Evolutionary conservation across 2,888 invertebrate species (phyloP).

Genomic region (Nephrotoma guestfalica): DNA sequence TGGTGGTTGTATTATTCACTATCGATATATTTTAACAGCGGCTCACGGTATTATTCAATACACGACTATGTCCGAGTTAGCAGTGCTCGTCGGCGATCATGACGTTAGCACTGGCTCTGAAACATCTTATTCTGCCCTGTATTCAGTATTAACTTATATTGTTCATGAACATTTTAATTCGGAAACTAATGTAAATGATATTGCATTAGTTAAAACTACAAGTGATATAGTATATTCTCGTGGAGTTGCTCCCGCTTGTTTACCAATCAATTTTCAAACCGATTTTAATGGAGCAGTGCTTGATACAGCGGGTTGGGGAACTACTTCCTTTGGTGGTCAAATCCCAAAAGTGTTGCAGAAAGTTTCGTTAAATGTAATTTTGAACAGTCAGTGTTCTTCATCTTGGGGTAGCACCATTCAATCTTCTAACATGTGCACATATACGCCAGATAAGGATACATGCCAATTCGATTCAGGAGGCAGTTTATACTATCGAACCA

Average conservation of each 20-base stretch:
- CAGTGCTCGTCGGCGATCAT: slow-evolving; percentile 37
- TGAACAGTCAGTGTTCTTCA: slow-evolving; percentile 29
- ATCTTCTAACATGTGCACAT: slow-evolving; percentile 34
- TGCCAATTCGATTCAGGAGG: slow-evolving; percentile 38
- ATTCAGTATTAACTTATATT: slow-evolving; percentile 24
- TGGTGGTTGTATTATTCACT: slow-evolving; percentile 32
- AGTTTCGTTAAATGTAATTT: slow-evolving; percentile 35
- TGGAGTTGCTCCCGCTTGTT: slow-evolving; percentile 43
- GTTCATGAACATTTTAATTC: slow-evolving; percentile 31
- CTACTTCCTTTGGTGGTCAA: slow-evolving; percentile 36
- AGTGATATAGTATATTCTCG: slow-evolving; percentile 32
- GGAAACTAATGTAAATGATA: slow-evolving; percentile 32
- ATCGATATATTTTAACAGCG: slow-evolving; percentile 35
- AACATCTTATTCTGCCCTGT: slow-evolving; percentile 26
- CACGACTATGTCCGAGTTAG: slow-evolving; percentile 16
- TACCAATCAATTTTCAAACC: slow-evolving; percentile 28
- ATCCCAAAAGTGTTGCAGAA: slow-evolving; percentile 35
- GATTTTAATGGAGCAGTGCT: slow-evolving; percentile 11
- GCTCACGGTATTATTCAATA: slow-evolving; percentile 33
- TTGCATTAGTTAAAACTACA: slow-evolving; percentile 34
- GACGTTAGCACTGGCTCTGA: slow-evolving; percentile 24
- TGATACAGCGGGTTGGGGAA: slow-evolving; percentile 41
- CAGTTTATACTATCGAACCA: slow-evolving; percentile 33
- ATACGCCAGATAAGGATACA: slow-evolving; percentile 32
- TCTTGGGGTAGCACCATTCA: slow-evolving; percentile 20